phyloP scores from a whole-genome alignment of 1,140 invertebrate species.

The Euura lappo region DNA sequence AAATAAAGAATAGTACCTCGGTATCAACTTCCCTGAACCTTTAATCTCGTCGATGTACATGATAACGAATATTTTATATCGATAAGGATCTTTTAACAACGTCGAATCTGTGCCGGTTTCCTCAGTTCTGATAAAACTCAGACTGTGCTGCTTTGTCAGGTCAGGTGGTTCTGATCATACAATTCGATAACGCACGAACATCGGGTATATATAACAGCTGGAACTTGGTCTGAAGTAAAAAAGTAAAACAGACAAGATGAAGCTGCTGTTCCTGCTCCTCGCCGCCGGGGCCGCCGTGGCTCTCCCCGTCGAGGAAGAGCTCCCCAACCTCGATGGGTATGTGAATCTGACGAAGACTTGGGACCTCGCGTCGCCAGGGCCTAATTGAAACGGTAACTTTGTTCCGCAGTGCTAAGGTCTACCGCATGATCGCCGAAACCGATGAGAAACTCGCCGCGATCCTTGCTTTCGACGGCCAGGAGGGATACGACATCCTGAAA shows the following conservation, averaged over 20 bases:
- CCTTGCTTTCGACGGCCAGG: slow-evolving; percentile 28
- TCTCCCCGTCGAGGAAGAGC: not conserved
- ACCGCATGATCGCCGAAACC: slow-evolving; percentile 32
- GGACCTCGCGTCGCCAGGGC: no score
- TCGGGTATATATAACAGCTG: no score
- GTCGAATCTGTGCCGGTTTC: no score
- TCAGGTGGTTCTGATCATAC: no score
- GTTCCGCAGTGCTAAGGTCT: slow-evolving; percentile 35
- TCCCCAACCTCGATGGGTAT: not conserved
- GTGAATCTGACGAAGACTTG: not conserved
- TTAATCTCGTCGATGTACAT: no score
- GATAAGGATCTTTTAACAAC: no score
- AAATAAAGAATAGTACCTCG: no score
- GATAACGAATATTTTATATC: no score
- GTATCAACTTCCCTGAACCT: no score
- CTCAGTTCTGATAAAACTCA: no score
- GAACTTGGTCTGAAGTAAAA: not conserved
- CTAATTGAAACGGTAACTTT: not conserved
- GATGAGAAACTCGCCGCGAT: slow-evolving; percentile 27
- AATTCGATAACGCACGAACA: no score
- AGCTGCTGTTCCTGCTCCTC: slow-evolving; percentile 1
- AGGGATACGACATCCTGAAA: slow-evolving; percentile 40
- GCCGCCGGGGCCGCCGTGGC: not conserved
- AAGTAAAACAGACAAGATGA: not conserved
- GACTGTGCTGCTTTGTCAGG: no score